Evolutionary conservation across 1,140 invertebrate species (phyloP).

Genomic region (Heliconius himera): DNA sequence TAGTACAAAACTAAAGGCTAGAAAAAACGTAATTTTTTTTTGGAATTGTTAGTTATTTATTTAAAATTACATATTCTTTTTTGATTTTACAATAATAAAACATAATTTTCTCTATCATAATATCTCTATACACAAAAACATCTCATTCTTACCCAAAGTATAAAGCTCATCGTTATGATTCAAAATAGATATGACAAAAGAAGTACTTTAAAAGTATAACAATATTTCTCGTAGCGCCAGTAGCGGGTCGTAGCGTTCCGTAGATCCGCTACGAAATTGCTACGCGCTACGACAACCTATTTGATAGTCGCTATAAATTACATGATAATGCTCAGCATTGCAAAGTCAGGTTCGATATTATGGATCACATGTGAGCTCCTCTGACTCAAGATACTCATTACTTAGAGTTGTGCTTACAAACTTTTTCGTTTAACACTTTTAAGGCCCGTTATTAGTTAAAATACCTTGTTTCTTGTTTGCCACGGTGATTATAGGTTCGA

Average conservation of each 20-base stretch:
- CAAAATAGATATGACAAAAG: background rate
- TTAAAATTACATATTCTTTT: too few relatives aligned
- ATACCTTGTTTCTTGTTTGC: background rate
- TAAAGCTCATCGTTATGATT: slow-evolving; percentile 4
- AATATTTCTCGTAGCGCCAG: background rate
- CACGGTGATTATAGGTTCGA: background rate
- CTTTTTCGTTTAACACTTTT: background rate
- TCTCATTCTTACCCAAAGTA: background rate
- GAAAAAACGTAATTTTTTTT: background rate
- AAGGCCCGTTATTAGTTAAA: background rate
- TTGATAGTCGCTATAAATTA: slow-evolving; percentile 8
- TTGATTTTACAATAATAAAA: too few relatives aligned
- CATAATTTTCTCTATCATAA: too few relatives aligned
- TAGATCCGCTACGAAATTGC: slow-evolving; percentile 1
- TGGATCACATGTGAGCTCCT: background rate
- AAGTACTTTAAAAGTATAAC: background rate
- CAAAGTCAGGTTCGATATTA: slow-evolving; percentile 4
- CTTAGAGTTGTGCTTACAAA: background rate
- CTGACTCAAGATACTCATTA: background rate
- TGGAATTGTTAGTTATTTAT: too few relatives aligned
- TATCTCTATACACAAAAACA: background rate
- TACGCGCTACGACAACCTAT: slow-evolving; percentile 10
- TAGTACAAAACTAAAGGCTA: background rate
- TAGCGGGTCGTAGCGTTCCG: background rate
- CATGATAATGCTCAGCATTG: background rate